These are phyloP conservation scores for Silurus aristotelis DNA, from an alignment of 2,797 vertebrate species.

Conservation along the genomic window DNA sequence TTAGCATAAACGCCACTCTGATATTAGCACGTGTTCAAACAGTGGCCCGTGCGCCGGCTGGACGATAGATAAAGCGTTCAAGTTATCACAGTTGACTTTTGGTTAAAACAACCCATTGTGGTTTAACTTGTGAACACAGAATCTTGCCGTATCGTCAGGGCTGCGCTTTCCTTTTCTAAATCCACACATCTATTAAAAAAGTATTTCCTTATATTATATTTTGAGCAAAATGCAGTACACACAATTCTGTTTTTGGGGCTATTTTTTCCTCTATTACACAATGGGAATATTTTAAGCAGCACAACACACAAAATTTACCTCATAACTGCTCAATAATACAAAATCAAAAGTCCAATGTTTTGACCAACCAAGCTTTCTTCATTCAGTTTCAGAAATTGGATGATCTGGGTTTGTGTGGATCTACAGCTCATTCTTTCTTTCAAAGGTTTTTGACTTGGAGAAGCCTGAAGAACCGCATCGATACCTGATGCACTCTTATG, in stretches of 20 bases:
- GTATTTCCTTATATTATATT: not conserved
- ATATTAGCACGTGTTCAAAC: slow-evolving; percentile 23
- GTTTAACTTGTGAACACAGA: not conserved
- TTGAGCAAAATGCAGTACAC: not conserved
- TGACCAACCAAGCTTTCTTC: not conserved
- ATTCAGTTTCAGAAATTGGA: not conserved
- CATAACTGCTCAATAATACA: no score
- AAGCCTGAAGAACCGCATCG: not conserved
- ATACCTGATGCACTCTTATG: not conserved
- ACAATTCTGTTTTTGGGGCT: not conserved
- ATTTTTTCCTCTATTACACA: not conserved
- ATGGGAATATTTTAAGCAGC: no score
- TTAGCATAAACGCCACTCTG: not conserved
- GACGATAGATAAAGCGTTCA: slow-evolving; percentile 49
- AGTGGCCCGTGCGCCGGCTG: slow-evolving; percentile 2
- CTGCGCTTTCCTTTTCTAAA: not conserved
- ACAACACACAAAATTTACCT: not conserved
- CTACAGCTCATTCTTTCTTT: not conserved
- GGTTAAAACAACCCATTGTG: not conserved
- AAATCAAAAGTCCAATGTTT: no score
- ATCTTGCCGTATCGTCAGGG: not conserved
- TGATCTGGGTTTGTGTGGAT: not conserved
- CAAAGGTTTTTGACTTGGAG: not conserved
- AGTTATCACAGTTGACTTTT: slow-evolving; percentile 34
- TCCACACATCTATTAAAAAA: not conserved